Percentiles rank a stretch among this genome's conserved stretches.
Evolutionary conservation across 2,113 vertebrate species (phyloP).

Genomic region (Osmerus eperlanus): DNA sequence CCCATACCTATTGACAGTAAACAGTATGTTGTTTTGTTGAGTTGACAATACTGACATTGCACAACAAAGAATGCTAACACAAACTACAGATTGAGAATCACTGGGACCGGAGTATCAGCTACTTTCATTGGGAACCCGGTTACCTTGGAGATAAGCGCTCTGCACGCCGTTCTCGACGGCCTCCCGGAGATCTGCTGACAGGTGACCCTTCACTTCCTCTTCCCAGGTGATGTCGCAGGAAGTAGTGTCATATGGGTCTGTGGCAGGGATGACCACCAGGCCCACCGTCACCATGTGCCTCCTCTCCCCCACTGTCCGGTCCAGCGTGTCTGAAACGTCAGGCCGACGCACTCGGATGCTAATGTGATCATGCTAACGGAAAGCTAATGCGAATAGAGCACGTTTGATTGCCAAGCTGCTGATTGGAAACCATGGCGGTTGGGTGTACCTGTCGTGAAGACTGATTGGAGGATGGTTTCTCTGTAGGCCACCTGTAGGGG

Average conservation of each 20-base stretch:
- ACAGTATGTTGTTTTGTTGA: too few relatives aligned
- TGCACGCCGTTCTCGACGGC: conserved; percentile 83
- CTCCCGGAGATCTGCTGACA: conserved; percentile 68
- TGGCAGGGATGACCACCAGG: conserved; percentile 69
- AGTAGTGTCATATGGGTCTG: conserved; percentile 21
- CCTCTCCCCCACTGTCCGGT: conserved; percentile 84
- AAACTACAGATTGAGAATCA: too few relatives aligned
- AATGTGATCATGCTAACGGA: too few relatives aligned
- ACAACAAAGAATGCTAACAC: too few relatives aligned
- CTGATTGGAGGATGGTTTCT: conserved; percentile 83
- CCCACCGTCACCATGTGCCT: conserved; percentile 79
- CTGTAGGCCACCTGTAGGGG: conserved; percentile 93
- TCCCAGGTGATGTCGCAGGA: conserved; percentile 64
- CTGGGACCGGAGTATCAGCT: too few relatives aligned
- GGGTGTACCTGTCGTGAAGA: conserved; percentile 72
- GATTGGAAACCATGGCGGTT: background rate
- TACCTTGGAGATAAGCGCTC: conserved; percentile 86
- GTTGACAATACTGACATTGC: too few relatives aligned
- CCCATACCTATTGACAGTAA: too few relatives aligned
- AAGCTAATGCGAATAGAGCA: too few relatives aligned
- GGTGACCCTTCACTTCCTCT: conserved; percentile 39
- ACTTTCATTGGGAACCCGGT: background rate
- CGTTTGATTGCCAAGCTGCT: too few relatives aligned
- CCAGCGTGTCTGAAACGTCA: conserved; percentile 75
- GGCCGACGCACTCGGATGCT: too few relatives aligned